A percentile compares a stretch with the other conserved stretches of the same genome.
These are phyloP conservation scores for Cettia cetti DNA, from an alignment of 2,113 vertebrate species.

Conservation along the genomic window DNA sequence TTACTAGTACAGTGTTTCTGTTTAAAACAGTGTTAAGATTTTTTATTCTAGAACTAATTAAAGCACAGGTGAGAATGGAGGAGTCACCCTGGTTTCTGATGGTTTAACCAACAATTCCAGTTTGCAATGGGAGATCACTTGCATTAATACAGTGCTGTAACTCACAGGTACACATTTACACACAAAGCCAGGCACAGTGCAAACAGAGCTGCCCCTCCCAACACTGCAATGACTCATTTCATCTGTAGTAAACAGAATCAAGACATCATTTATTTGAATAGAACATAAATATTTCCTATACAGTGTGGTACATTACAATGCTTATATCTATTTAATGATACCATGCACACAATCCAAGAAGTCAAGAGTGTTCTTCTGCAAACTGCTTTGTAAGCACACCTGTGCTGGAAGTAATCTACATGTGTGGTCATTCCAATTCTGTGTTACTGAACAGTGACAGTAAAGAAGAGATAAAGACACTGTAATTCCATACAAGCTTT, in stretches of 20 bases:
- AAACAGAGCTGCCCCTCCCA: neutral
- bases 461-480: neutral
- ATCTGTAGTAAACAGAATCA: neutral
- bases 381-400: neutral
- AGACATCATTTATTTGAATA: neutral
- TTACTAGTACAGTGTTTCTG: neutral
- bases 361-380: neutral
- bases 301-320: neutral
- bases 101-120: neutral
- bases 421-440: neutral
- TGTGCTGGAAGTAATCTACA: neutral
- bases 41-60: neutral
- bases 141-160: neutral
- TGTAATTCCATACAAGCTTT: neutral
- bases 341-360: neutral
- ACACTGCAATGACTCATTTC: neutral
- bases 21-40: neutral
- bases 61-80: neutral
- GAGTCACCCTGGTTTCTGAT: neutral
- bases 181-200: neutral
- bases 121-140: neutral
- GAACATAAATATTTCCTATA: neutral
- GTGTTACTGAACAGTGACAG: neutral
- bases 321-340: neutral
- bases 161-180: neutral